Percentiles rank a stretch among this genome's conserved stretches.
phyloP scores from a whole-genome alignment of 2,113 vertebrate species.

The Trematocara zebra region DNA sequence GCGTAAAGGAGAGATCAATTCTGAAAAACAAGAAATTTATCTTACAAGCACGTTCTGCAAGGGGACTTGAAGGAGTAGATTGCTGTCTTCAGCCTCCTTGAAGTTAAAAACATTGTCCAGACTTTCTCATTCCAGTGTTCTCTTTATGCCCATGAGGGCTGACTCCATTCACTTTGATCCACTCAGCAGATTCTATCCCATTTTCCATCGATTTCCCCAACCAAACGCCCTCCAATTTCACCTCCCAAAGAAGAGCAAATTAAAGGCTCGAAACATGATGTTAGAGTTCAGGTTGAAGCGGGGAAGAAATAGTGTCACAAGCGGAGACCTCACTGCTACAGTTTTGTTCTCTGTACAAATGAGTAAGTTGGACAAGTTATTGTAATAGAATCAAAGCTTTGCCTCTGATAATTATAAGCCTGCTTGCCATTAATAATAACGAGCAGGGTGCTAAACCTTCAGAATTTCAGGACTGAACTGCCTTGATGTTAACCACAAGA shows the following conservation, averaged over 20 bases:
- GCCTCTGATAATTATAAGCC: not conserved
- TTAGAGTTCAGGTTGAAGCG: conserved; percentile 23
- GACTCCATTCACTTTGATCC: conserved; percentile 54
- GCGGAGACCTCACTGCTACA: not conserved
- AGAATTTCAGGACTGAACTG: not conserved
- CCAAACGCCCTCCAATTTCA: conserved; percentile 46
- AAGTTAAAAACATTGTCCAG: conserved; percentile 67
- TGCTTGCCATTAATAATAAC: not conserved
- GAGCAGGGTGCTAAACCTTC: not conserved
- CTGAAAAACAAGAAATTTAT: conserved; percentile 54
- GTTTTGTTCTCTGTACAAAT: conserved; percentile 22
- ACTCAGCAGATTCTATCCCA: conserved; percentile 67
- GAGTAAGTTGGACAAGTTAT: conserved; percentile 19
- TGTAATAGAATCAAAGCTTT: conserved; percentile 21
- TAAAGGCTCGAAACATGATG: conserved; percentile 37
- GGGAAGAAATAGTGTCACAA: not conserved
- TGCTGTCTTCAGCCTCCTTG: conserved; percentile 43
- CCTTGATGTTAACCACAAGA: not conserved
- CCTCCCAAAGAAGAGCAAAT: conserved; percentile 57
- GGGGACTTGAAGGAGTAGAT: conserved; percentile 36
- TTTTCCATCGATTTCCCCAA: conserved; percentile 66
- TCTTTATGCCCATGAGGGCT: conserved; percentile 50
- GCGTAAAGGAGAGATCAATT: conserved; percentile 45
- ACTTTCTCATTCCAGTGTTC: conserved; percentile 59
- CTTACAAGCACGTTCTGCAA: conserved; percentile 25